Conservation (phyloP, 1,140 invertebrate species). For the Heliconius hermathena region DNA sequence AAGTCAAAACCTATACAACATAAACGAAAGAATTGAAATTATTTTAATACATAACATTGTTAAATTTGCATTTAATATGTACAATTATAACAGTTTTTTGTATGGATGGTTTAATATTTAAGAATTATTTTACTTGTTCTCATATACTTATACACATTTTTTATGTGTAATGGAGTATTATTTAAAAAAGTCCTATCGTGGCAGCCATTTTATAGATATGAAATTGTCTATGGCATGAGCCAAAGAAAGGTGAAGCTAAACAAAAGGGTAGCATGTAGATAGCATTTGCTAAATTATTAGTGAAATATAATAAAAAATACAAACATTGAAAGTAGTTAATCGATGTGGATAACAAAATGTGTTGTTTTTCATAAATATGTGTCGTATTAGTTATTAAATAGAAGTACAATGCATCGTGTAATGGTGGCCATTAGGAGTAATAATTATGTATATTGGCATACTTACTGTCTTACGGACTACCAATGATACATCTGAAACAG, state of each 20-base stretch:
- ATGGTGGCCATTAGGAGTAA: slow-evolving; percentile 81
- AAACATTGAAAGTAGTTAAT: slow-evolving; percentile 53
- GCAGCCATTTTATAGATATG: slow-evolving; percentile 78
- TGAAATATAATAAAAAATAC: slow-evolving; percentile 62
- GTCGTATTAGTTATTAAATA: slow-evolving; percentile 61
- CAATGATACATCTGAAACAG: slow-evolving; percentile 61
- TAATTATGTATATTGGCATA: slow-evolving; percentile 82
- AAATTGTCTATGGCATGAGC: slow-evolving; percentile 71
- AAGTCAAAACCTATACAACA: neutral
- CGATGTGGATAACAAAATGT: slow-evolving; percentile 51
- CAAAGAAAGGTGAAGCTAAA: slow-evolving; percentile 82
- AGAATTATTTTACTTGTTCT: neutral
- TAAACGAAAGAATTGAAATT: neutral
- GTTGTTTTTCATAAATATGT: slow-evolving; percentile 50
- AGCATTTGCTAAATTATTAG: slow-evolving; percentile 72
- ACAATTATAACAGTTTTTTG: neutral
- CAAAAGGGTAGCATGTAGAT: slow-evolving; percentile 80
- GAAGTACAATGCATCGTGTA: slow-evolving; percentile 79
- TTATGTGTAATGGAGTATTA: slow-evolving; percentile 45
- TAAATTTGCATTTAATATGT: neutral
- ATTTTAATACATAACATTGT: neutral
- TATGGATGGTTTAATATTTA: neutral
- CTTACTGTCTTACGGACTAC: slow-evolving; percentile 69
- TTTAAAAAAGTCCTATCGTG: slow-evolving; percentile 62
- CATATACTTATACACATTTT: neutral